Base-by-base conservation (phyloP, 1,140 invertebrate species). In the Lucilia cuprina region DNA sequence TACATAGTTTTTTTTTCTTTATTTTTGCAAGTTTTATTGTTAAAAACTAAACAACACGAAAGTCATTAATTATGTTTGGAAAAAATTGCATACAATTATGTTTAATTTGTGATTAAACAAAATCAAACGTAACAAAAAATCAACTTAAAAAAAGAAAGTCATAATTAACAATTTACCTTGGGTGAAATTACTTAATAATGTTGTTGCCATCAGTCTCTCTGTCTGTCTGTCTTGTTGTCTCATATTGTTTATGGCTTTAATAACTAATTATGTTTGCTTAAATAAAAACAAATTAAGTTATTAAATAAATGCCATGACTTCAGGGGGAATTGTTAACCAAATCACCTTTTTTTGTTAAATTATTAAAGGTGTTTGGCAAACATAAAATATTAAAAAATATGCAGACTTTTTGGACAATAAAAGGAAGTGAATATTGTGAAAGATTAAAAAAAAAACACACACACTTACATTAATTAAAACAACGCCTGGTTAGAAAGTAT, bases 181-280 rank as follows among this genome's bases (percentile, higher is more conserved):
- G 12, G 65, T 70, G 19, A 70, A 70, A 70, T 70, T 70, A 70
- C 65, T 70, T 70, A 19, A 70, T 70, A 70, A 70, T 25, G 65
- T 70, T 70, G n/a, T 7, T 21, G 25, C n/a, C n/a, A n/a, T n/a
- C n/a, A n/a, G n/a, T 30, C 25, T 30, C 1, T 30, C 25, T 70
- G 65, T 65, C n/a, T 65, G n/a, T 70, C 25, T 70, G 21, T 70
- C 2, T 17, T 60, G 55, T n/a, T 17, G 55, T 30, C 25, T 30
- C 25, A 30, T 30, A 25, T 70, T 70, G 55, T 55, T 55, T 55
- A 55, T 70, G 65, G 19, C 14, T 70, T 70, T 21, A 70, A 70
- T 70, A 70, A 70, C 65, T 70, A 70, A 70, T 70, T 70, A 70
- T 70, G 19, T 70, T 70, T 19, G n/a, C 65, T 60, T 60, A 60